phyloP scores from a whole-genome alignment of 2,113 vertebrate species.

The Platichthys flesus region DNA sequence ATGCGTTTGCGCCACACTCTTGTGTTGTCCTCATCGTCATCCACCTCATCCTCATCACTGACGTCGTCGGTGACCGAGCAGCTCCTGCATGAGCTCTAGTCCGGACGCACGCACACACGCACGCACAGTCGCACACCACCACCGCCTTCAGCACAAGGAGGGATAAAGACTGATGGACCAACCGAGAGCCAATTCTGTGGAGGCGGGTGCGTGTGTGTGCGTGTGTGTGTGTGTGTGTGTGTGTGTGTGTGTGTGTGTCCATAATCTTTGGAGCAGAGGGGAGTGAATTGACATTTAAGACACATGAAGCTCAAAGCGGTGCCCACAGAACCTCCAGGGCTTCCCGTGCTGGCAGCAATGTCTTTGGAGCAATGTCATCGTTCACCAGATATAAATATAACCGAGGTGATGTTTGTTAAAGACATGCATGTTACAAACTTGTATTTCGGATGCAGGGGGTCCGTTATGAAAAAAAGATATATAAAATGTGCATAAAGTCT shows the following conservation, averaged over 20 bases:
- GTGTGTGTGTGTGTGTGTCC: conserved; percentile 35
- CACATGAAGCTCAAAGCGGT: conserved; percentile 2
- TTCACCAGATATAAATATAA: neutral
- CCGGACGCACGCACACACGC: conserved; percentile 29
- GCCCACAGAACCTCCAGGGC: conserved; percentile 28
- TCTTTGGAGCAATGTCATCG: neutral
- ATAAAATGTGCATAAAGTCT: conserved; percentile 2
- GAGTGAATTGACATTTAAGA: conserved; percentile 44
- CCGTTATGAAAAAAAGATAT: neutral
- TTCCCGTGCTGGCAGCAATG: conserved; percentile 21
- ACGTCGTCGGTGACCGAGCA: conserved; percentile 21
- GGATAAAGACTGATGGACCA: conserved; percentile 69
- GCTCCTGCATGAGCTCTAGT: conserved; percentile 39
- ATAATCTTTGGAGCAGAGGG: conserved; percentile 38
- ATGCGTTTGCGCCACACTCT: conserved; percentile 47
- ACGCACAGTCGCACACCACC: conserved; percentile 17
- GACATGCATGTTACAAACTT: neutral
- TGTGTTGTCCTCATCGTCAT: conserved; percentile 40
- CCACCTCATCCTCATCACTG: conserved; percentile 17
- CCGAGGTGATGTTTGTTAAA: neutral
- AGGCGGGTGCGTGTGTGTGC: conserved; percentile 57
- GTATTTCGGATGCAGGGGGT: neutral
- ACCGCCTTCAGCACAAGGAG: conserved; percentile 33
- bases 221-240: conserved; percentile 20
- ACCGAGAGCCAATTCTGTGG: conserved; percentile 63